Base-by-base conservation (phyloP, 2,888 invertebrate species). In the Lissonota sp. region DNA sequence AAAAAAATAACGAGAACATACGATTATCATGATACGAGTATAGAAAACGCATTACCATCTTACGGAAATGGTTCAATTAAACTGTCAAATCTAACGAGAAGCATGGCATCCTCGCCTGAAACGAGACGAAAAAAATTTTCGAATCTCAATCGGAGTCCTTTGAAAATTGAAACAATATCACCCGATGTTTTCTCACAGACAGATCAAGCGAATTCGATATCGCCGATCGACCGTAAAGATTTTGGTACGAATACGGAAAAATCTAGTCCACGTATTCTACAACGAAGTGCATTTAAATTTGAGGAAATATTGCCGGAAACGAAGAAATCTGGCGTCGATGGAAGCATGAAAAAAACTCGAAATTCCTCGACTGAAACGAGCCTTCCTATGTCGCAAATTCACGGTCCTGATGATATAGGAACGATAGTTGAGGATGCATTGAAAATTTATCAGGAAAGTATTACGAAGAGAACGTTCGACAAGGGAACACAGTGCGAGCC, bases 321-420 rank as follows among this genome's bases (percentile, higher is more conserved):
- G n/a, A 58, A 49, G 14, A 6, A 53, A 12, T 4, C 14, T 14
- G 16, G 7, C 1, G 14, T 12, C 6, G 14, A 12, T 14, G 53
- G 14, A 7, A 37, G 37, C 57, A 0, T 40, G 86, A 42, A 63
- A 16, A 63, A 86, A 83, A 80, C 82, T 64, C 42, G 80, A 55
- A 83, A 84, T 37, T 84, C 55, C 16, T 84, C 86, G 0, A 88
- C 88, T 0, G 83, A 81, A 58, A 93, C 93, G 6, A 86, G 84
- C 49, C 80, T 94, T 2, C 91, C 87, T 71, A 93, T 93, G 77
- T 91, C 91, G 71, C 87, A 90, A 16, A 57, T 92, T 6, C 72
- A 86, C 39, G 88, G 88, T 58, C 73, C 83, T 1, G 86, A 87
- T 12, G 91, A 92, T 14, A 80, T 89, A 3, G 84, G 86, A 6